A percentile compares a stretch with the other conserved stretches of the same genome.
These are phyloP conservation scores for Oscarella lobularis DNA, from an alignment of 37 sponge, comb jelly and placozoan genomes.

Conservation along the genomic window DNA sequence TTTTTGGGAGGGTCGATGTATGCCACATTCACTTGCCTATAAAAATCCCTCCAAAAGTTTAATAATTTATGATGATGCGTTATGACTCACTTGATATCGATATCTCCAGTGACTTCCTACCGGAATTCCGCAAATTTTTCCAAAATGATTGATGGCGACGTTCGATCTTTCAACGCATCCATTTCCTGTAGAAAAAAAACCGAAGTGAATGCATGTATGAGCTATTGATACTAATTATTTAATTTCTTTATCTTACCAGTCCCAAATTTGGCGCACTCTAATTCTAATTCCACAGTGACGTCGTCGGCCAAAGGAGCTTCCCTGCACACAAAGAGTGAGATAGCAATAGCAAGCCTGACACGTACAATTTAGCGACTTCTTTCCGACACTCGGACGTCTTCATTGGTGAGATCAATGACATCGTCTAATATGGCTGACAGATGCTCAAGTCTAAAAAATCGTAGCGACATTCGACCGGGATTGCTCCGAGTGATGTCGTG, in stretches of 20 bases:
- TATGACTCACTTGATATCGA: slow-evolving; percentile 63
- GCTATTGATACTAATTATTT: not conserved
- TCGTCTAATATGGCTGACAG: too few species aligned
- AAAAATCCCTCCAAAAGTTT: not conserved
- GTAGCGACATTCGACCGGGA: too few species aligned
- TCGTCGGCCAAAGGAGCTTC: too few species aligned
- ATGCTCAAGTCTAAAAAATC: too few species aligned
- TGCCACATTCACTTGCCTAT: slow-evolving; percentile 74
- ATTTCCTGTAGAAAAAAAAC: slow-evolving; percentile 42
- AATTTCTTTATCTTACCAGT: too few species aligned
- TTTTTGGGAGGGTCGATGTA: slow-evolving; percentile 81
- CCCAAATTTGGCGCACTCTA: slow-evolving; percentile 97
- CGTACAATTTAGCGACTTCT: too few species aligned
- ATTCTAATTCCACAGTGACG: too few species aligned
- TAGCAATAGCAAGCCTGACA: too few species aligned
- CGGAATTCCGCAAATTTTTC: slow-evolving; percentile 74
- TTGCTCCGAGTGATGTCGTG: too few species aligned
- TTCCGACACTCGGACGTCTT: too few species aligned
- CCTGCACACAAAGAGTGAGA: too few species aligned
- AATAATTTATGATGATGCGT: not conserved
- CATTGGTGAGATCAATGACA: too few species aligned
- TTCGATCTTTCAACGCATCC: slow-evolving; percentile 80
- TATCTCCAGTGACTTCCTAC: slow-evolving; percentile 84
- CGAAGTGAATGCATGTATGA: not conserved
- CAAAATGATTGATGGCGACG: slow-evolving; percentile 78